A percentile compares a stretch with the other conserved stretches of the same genome.
phyloP scores from a whole-genome alignment of 2,113 vertebrate species.

The Phyllopteryx taeniolatus region DNA sequence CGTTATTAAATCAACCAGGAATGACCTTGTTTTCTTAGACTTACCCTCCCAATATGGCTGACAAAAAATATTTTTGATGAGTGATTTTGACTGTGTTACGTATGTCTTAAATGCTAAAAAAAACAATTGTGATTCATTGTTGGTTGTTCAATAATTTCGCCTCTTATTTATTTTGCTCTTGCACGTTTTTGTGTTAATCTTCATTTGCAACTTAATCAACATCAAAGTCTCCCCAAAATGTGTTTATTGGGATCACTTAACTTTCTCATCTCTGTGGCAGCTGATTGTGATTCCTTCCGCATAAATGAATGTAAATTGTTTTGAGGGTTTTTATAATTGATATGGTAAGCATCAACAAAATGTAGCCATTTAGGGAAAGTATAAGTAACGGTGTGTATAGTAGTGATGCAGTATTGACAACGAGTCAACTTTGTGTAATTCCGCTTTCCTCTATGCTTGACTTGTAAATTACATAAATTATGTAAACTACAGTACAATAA shows the following conservation, averaged over 20 bases:
- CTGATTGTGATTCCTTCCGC: conserved; percentile 37
- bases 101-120: conserved; percentile 7
- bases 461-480: background rate
- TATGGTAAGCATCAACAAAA: background rate
- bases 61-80: conserved; percentile 38
- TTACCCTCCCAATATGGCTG: conserved; percentile 26
- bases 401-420: background rate
- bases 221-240: background rate
- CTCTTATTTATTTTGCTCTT: background rate
- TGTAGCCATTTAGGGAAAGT: background rate
- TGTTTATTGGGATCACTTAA: background rate
- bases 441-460: background rate
- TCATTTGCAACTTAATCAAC: background rate
- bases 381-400: background rate
- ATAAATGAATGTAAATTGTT: conserved; percentile 55
- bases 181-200: background rate
- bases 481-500: background rate
- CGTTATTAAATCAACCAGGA: background rate
- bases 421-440: background rate
- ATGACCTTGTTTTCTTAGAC: background rate
- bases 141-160: background rate
- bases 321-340: background rate
- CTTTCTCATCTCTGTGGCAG: conserved; percentile 44
- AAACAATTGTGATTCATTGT: background rate
- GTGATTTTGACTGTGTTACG: conserved; percentile 15